Base-by-base conservation (phyloP, 1,140 invertebrate genomes). In the Pseudomyrmex pallidus region DNA sequence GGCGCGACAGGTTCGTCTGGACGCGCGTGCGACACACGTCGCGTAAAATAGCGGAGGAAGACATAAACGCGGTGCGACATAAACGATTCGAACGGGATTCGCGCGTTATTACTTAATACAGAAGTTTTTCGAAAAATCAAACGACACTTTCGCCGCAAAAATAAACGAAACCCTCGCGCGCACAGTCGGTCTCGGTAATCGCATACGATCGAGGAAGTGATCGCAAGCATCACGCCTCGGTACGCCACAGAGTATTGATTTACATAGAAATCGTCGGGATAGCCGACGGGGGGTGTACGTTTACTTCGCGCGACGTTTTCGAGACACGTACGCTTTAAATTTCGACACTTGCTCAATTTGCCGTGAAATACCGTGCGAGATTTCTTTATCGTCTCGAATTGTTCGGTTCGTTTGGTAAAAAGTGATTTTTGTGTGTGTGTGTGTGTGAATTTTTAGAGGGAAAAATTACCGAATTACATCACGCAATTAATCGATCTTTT, bases 191-290 rank as follows among this genome's bases (percentile, higher is more conserved):
- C 35, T 50, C 70, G 64, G 87, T 88, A 88, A 89, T 89, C 84
- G 84, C 80, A 76, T 84, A 88, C 80, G 84, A 89, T 89, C 80
- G 72, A 88, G 87, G 87, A 89, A 88, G 87, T 82, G 87, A 86
- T 86, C 80, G 73, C 64, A 56, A 25, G 87, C 87, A 76, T 86
- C 86, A 84, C 77, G 59, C 57, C 64, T 86, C 74, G 84, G 68
- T 78, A 66, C 61, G 82, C 83, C 77, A 52, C 84, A 73, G 61
- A 70, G 63, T 72, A 84, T 83, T 73, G 61, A 66, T 85, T 88
- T 86, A 88, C 84, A 46, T 88, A 85, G 80, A 87, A 85, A 87
- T 48, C 80, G 61, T 73, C 72, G 68, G 70, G 76, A 86, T 17
- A 7, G 13, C 62, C 61, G 59, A 35, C 35, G 35, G 35, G 35